Conservation (phyloP, 1,140 invertebrate species). For the Schlechtendalia chinensis region DNA sequence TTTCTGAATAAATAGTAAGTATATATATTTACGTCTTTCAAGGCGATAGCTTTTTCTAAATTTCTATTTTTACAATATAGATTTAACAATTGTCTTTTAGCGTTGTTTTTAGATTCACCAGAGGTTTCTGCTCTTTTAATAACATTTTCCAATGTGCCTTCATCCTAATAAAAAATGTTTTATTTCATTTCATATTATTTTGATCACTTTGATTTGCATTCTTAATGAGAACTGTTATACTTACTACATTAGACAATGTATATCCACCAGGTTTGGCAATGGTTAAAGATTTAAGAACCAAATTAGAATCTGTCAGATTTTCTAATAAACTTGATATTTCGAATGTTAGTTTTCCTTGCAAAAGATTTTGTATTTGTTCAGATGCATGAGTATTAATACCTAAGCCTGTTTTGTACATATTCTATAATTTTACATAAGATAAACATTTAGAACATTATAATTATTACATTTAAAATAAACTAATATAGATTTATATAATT, state of each 20-base stretch:
- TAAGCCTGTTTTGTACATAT: conserved; percentile 63
- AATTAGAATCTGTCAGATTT: conserved; percentile 64
- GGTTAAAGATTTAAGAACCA: conserved; percentile 57
- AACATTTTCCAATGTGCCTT: conserved; percentile 60
- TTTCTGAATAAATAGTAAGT: neutral
- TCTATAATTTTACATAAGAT: conserved; percentile 55
- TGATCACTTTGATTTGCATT: too few relatives aligned
- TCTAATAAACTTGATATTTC: conserved; percentile 63
- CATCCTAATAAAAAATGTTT: conserved; percentile 51
- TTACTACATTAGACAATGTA: conserved; percentile 11
- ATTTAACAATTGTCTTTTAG: conserved; percentile 64
- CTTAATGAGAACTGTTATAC: neutral
- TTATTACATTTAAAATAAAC: neutral
- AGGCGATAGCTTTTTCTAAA: conserved; percentile 62
- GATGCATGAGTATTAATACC: conserved; percentile 63
- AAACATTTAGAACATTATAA: neutral
- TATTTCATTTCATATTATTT: too few relatives aligned
- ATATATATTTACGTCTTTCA: conserved; percentile 53
- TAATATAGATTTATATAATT: conserved; percentile 53
- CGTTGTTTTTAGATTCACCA: conserved; percentile 59
- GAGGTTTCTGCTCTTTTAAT: conserved; percentile 60
- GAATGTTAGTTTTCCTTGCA: conserved; percentile 63
- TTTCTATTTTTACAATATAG: conserved; percentile 66
- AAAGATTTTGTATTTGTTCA: conserved; percentile 62
- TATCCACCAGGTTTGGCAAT: conserved; percentile 29